phyloP scores from a whole-genome alignment of 2,888 invertebrate genomes.

The Petrolisthes manimaculis region DNA sequence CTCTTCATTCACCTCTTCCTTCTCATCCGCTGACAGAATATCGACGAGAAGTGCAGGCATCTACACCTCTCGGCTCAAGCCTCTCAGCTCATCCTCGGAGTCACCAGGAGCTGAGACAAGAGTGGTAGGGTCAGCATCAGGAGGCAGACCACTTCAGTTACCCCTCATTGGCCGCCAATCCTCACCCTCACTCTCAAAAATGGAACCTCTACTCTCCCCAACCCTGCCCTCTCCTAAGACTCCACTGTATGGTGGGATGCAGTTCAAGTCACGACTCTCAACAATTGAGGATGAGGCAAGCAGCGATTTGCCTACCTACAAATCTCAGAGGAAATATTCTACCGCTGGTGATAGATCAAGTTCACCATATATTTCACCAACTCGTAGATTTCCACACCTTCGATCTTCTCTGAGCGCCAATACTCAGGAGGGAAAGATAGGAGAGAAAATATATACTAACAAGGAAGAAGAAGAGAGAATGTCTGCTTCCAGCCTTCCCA shows the following conservation, averaged over 20 bases:
- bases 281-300: background rate
- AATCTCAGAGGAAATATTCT: background rate
- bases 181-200: background rate
- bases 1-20: background rate
- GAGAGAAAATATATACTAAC: background rate
- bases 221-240: background rate
- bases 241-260: background rate
- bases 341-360: background rate
- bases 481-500: background rate
- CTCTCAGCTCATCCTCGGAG: background rate
- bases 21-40: background rate
- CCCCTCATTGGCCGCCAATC: background rate
- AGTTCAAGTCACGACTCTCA: background rate
- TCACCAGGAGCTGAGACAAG: no score
- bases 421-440: background rate
- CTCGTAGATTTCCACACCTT: background rate
- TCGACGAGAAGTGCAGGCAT: background rate
- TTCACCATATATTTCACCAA: background rate
- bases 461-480: background rate
- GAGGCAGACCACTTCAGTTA: background rate
- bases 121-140: background rate
- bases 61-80: background rate
- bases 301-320: background rate
- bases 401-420: background rate
- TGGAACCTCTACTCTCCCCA: no score